Conservation (phyloP, 2,113 vertebrate genomes). For the Harpagus bidentatus region DNA sequence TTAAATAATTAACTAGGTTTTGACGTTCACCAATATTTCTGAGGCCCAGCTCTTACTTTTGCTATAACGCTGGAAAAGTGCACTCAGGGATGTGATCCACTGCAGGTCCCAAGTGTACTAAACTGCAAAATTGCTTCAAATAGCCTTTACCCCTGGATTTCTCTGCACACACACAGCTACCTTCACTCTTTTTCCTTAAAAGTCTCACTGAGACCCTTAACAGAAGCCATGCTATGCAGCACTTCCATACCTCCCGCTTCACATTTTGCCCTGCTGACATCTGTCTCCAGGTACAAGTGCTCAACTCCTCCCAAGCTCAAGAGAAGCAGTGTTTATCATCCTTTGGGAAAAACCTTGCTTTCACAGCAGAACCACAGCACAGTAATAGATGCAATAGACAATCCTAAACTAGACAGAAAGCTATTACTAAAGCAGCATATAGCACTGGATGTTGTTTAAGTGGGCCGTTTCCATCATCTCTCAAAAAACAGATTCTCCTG, state of each 20-base stretch:
- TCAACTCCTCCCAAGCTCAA: neutral
- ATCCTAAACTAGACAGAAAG: conserved; percentile 23
- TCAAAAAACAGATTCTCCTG: conserved; percentile 4
- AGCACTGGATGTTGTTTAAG: neutral
- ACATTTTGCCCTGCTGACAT: neutral
- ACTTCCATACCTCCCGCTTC: neutral
- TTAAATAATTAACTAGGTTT: conserved; percentile 69
- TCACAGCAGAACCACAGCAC: neutral
- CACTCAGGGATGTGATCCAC: neutral
- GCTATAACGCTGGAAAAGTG: neutral
- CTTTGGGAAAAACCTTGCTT: neutral
- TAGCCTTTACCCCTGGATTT: neutral
- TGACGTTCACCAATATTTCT: conserved; percentile 31
- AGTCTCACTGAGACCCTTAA: neutral
- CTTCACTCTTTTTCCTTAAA: neutral
- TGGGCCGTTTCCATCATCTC: conserved; percentile 7
- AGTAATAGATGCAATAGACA: neutral
- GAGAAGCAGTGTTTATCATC: neutral
- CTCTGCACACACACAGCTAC: neutral
- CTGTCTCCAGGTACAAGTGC: accelerated
- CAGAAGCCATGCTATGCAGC: neutral
- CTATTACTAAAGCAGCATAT: neutral
- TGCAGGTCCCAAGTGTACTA: neutral
- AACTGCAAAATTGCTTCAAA: neutral
- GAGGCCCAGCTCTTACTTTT: neutral